Conservation (phyloP, 2,797 vertebrate species). For the Pseudochirops corinnae region DNA sequence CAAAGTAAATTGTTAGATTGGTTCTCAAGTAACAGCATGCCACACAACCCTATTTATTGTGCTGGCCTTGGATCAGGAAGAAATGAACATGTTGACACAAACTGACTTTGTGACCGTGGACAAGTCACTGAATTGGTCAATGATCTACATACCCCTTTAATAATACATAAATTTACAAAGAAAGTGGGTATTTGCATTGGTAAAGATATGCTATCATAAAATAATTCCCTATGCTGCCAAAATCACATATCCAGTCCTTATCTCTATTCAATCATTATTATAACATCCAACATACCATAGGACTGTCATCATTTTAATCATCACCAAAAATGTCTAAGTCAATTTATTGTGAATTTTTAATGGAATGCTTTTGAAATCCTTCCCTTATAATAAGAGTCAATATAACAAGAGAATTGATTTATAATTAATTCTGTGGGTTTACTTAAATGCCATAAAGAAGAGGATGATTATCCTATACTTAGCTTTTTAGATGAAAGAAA, state of each 20-base stretch:
- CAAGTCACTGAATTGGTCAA: not conserved
- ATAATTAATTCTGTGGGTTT: not conserved
- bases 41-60: not conserved
- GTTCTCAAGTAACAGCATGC: not conserved
- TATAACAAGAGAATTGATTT: not conserved
- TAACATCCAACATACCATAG: not conserved
- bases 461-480: not conserved
- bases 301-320: not conserved
- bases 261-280: not conserved
- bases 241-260: not conserved
- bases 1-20: not conserved
- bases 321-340: not conserved
- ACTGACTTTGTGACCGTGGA: not conserved
- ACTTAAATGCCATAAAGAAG: not conserved
- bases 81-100: not conserved
- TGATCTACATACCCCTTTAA: not conserved
- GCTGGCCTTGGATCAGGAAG: not conserved
- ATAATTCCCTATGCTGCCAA: not conserved
- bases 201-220: not conserved
- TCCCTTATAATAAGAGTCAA: not conserved
- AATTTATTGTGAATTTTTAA: not conserved
- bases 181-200: not conserved
- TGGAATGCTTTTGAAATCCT: not conserved
- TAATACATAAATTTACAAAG: not conserved
- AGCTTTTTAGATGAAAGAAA: conserved; percentile 51